Percentiles rank a stretch among this genome's conserved stretches.
These are phyloP conservation scores for Diabrotica undecimpunctata DNA, from an alignment of 1,140 invertebrate species.

Conservation along the genomic window DNA sequence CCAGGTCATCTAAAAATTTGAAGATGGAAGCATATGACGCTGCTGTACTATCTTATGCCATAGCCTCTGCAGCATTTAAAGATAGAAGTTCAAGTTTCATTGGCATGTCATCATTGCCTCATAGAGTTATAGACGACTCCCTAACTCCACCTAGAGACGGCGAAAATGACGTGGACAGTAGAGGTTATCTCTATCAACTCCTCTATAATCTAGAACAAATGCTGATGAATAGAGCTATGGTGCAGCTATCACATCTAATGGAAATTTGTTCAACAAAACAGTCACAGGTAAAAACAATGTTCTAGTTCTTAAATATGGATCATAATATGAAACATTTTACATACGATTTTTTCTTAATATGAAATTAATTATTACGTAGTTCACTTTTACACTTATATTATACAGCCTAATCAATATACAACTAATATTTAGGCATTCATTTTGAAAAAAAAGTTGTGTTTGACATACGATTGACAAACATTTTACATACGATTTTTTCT, in stretches of 20 bases:
- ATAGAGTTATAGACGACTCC: constrained; percentile 43
- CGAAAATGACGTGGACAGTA: constrained; percentile 23
- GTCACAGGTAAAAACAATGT: constrained; percentile 30
- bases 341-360: too few relatives aligned
- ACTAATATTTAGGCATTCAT: too few relatives aligned
- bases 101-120: constrained; percentile 38
- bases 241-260: constrained; percentile 42
- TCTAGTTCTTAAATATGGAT: too few relatives aligned
- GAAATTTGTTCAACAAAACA: constrained; percentile 43
- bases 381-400: too few relatives aligned
- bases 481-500: too few relatives aligned
- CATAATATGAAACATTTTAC: too few relatives aligned
- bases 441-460: too few relatives aligned
- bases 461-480: too few relatives aligned
- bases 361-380: too few relatives aligned
- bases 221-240: constrained; percentile 36
- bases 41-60: constrained; percentile 46
- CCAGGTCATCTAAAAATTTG: constrained; percentile 59
- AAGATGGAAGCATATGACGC: constrained; percentile 58
- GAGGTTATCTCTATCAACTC: constrained; percentile 35
- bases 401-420: too few relatives aligned
- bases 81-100: constrained; percentile 41
- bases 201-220: constrained; percentile 39
- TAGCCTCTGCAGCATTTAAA: constrained; percentile 49
- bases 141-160: constrained; percentile 43